A percentile compares a stretch with the other conserved stretches of the same genome.
Evolutionary conservation across 2,888 invertebrate genomes (phyloP).

Genomic region (Bibio marci): DNA sequence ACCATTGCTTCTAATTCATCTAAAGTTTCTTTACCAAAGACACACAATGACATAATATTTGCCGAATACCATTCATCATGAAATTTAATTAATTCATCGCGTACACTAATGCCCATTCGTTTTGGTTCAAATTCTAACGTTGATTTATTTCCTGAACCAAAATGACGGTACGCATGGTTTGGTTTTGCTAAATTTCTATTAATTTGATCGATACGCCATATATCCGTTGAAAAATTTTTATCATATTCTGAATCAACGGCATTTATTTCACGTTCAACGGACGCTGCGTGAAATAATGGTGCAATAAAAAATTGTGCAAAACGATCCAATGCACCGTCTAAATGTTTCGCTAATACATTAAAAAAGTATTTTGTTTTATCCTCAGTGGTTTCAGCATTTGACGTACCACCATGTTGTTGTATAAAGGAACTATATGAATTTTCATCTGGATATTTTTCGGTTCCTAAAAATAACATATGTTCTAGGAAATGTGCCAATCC

Average conservation of each 20-base stretch:
- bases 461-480: slow-evolving; percentile 97
- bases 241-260: slow-evolving; percentile 95
- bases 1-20: slow-evolving; percentile 75
- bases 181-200: slow-evolving; percentile 65
- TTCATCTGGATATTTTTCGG: slow-evolving; percentile 79
- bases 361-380: slow-evolving; percentile 92
- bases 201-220: slow-evolving; percentile 79
- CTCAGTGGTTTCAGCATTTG: slow-evolving; percentile 80
- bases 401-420: slow-evolving; percentile 72
- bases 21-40: slow-evolving; percentile 80
- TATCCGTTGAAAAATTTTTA: slow-evolving; percentile 78
- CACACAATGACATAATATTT: slow-evolving; percentile 80
- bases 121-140: slow-evolving; percentile 69
- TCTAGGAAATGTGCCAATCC: slow-evolving; percentile 97
- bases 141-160: slow-evolving; percentile 80
- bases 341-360: slow-evolving; percentile 70
- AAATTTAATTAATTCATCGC: slow-evolving; percentile 76
- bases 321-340: slow-evolving; percentile 69
- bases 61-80: slow-evolving; percentile 86
- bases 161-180: slow-evolving; percentile 77
- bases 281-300: slow-evolving; percentile 82
- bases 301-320: slow-evolving; percentile 93
- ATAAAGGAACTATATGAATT: slow-evolving; percentile 84
- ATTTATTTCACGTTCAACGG: slow-evolving; percentile 84
- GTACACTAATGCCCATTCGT: slow-evolving; percentile 62